Percentiles rank a stretch among this genome's conserved stretches.
These are phyloP conservation scores for Colletes collaris DNA, from an alignment of 2,888 invertebrate genomes.

Conservation along the genomic window DNA sequence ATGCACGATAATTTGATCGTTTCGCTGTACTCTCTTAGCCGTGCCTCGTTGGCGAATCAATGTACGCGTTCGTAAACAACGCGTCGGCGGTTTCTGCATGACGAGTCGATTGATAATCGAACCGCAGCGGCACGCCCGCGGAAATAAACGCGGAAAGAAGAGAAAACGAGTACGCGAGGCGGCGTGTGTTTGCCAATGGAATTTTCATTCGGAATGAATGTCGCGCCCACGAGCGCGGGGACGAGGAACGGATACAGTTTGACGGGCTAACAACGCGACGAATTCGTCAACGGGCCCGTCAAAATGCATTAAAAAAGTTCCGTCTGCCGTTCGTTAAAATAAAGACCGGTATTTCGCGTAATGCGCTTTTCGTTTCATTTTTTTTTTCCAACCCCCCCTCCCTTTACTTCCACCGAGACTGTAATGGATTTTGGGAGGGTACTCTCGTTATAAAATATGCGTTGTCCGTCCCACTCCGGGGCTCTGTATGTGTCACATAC, in stretches of 20 bases:
- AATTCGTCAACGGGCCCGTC: slow-evolving; percentile 18
- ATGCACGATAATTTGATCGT: background rate
- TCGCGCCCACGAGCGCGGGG: slow-evolving; percentile 25
- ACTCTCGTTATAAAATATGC: slow-evolving; percentile 34
- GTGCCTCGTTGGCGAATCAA: slow-evolving; percentile 7
- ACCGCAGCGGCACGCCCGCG: background rate
- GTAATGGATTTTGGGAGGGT: slow-evolving; percentile 26
- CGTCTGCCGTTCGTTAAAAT: slow-evolving; percentile 27
- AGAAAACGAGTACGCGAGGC: background rate
- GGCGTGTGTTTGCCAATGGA: slow-evolving; percentile 42
- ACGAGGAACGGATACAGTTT: slow-evolving; percentile 27
- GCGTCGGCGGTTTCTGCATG: slow-evolving; percentile 13
- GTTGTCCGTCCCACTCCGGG: slow-evolving; percentile 19
- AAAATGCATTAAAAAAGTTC: slow-evolving; percentile 25
- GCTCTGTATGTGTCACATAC: background rate
- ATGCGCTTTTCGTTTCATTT: slow-evolving; percentile 14
- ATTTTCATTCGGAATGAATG: slow-evolving; percentile 52
- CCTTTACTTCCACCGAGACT: background rate
- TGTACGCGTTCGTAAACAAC: slow-evolving; percentile 18
- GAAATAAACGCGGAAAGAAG: slow-evolving; percentile 6
- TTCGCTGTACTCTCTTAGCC: background rate
- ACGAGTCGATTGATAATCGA: slow-evolving; percentile 40
- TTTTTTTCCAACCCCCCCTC: too few relatives aligned
- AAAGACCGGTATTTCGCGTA: slow-evolving; percentile 29
- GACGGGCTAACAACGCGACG: slow-evolving; percentile 37